Conservation (phyloP, 2,888 invertebrate genomes). For the Melinaea marsaeus region DNA sequence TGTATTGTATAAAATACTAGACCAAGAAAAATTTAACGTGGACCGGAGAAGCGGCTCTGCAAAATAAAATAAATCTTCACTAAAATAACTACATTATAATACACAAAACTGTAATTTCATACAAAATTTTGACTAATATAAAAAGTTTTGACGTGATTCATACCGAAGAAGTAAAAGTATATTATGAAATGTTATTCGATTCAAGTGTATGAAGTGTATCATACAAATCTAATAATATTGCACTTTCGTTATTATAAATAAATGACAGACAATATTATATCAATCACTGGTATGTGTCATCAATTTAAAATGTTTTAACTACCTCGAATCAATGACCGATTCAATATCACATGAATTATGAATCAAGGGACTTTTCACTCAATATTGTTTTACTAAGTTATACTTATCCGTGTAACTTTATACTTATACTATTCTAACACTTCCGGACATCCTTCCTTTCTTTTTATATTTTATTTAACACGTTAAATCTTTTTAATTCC, state of each 20-base stretch:
- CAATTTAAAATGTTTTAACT: slow-evolving; percentile 13
- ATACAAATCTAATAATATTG: slow-evolving; percentile 20
- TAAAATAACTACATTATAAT: no score
- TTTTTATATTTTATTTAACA: not conserved
- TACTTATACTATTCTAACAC: not conserved
- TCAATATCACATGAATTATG: slow-evolving; percentile 4
- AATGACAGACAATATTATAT: slow-evolving; percentile 2
- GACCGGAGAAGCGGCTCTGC: no score
- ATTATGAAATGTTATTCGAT: slow-evolving; percentile 12
- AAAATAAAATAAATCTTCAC: no score
- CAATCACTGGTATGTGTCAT: slow-evolving; percentile 11
- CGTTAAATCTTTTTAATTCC: not conserved
- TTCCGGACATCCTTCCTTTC: not conserved
- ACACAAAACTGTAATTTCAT: no score
- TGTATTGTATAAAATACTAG: no score
- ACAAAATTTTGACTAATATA: no score
- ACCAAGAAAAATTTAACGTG: no score
- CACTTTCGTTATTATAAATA: slow-evolving; percentile 21
- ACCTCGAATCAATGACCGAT: slow-evolving; percentile 15
- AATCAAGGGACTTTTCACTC: not conserved
- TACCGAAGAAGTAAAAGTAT: not conserved
- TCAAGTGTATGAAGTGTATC: slow-evolving; percentile 17
- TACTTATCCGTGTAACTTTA: not conserved
- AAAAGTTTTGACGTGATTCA: no score
- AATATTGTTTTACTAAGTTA: not conserved